A percentile compares a stretch with the other conserved stretches of the same genome.
Evolutionary conservation across 2,888 invertebrate genomes (phyloP).

Genomic region (Thalpophila matura): DNA sequence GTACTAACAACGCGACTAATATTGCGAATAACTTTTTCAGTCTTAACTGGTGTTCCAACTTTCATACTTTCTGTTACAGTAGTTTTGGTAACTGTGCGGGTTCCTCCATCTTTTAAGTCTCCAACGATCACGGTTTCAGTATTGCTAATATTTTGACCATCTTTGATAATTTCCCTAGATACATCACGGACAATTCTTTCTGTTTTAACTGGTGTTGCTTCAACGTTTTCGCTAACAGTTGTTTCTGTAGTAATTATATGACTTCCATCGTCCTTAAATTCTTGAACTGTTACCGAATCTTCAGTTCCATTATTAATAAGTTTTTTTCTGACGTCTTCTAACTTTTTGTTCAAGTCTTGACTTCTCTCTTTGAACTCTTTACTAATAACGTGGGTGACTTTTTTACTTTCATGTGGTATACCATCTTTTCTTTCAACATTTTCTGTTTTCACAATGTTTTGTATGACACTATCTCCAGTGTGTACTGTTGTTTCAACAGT

Average conservation of each 20-base stretch:
- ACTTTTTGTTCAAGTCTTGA: constrained; percentile 30
- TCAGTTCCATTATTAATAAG: constrained; percentile 15
- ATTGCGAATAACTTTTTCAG: constrained; percentile 31
- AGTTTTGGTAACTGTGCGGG: constrained; percentile 42
- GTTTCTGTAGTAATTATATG: constrained; percentile 10
- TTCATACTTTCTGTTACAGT: constrained; percentile 26
- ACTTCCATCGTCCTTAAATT: constrained; percentile 2
- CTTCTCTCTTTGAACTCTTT: constrained; percentile 47
- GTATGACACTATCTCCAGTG: neutral
- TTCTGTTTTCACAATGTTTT: constrained; percentile 10
- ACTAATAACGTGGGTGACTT: constrained; percentile 54
- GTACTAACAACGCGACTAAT: constrained; percentile 23
- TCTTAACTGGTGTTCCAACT: constrained; percentile 29
- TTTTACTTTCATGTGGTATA: constrained; percentile 53
- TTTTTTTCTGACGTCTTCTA: constrained; percentile 24
- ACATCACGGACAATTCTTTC: constrained; percentile 2
- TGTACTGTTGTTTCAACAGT: constrained; percentile 9
- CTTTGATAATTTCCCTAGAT: constrained; percentile 32
- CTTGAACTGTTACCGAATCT: constrained; percentile 20
- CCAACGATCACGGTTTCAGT: constrained; percentile 24
- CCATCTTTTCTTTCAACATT: constrained; percentile 33
- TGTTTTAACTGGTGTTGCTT: constrained; percentile 23
- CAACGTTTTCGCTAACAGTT: constrained; percentile 9
- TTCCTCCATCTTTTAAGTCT: constrained; percentile 25
- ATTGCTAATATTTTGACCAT: constrained; percentile 10